Conservation (phyloP, 2,888 invertebrate genomes). For the Busseola fusca region DNA sequence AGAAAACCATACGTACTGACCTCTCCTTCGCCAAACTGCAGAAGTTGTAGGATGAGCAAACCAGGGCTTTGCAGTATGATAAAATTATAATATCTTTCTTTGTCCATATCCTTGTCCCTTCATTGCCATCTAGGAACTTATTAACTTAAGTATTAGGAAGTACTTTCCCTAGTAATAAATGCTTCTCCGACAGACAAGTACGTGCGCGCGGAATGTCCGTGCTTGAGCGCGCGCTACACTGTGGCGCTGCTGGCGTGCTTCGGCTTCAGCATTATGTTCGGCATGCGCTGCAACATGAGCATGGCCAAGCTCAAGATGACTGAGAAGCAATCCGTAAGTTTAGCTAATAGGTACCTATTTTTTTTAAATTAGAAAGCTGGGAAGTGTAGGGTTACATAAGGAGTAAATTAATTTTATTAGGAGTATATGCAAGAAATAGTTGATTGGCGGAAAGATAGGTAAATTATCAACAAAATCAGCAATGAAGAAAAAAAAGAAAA, state of each 20-base stretch:
- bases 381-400: background rate
- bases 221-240: conserved; percentile 95
- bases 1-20: background rate
- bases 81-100: background rate
- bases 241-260: conserved; percentile 95
- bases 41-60: background rate
- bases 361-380: background rate
- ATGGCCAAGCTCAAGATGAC: conserved; percentile 97
- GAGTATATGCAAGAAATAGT: no score
- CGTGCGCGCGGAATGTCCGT: conserved; percentile 95
- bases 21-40: background rate
- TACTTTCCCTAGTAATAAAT: background rate
- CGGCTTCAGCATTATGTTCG: conserved; percentile 98
- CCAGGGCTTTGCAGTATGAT: background rate
- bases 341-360: background rate
- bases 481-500: no score
- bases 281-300: conserved; percentile 99
- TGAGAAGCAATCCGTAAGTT: conserved; percentile 86
- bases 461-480: background rate
- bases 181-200: conserved; percentile 91
- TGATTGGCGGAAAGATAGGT: no score
- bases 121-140: background rate
- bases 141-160: background rate
- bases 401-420: no score
- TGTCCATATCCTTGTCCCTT: background rate